Conservation (phyloP, 30 jellyfish, hydroid and myxozoan genomes). For the Aurelia sp. region DNA sequence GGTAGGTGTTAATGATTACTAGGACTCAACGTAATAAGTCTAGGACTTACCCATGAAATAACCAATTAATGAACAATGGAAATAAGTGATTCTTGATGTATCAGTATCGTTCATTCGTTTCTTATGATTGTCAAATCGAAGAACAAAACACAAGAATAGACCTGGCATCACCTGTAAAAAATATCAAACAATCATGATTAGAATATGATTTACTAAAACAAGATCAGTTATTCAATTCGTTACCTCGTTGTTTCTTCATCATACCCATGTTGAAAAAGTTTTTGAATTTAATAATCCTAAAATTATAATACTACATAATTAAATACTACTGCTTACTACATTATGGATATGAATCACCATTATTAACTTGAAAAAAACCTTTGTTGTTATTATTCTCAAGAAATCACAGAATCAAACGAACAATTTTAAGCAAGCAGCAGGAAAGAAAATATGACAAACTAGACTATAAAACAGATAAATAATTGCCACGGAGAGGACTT, state of each 20-base stretch:
- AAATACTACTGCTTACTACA: too few relatives aligned
- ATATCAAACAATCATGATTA: not conserved
- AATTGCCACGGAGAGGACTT: constrained; percentile 6
- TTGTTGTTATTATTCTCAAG: too few relatives aligned
- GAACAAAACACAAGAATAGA: constrained; percentile 80
- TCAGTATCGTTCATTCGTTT: constrained; percentile 53
- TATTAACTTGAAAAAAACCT: too few relatives aligned
- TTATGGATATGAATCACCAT: too few relatives aligned
- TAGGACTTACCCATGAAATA: constrained; percentile 71
- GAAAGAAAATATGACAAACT: too few relatives aligned
- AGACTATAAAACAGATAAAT: not conserved
- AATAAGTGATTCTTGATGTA: constrained; percentile 60
- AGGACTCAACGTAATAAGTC: constrained; percentile 6
- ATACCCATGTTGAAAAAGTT: too few relatives aligned
- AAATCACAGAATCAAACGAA: too few relatives aligned
- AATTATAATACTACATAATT: too few relatives aligned
- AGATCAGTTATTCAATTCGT: too few relatives aligned
- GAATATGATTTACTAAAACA: not conserved
- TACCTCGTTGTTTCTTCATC: too few relatives aligned
- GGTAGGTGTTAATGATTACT: not conserved
- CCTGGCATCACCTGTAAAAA: constrained; percentile 91
- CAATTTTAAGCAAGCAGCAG: too few relatives aligned
- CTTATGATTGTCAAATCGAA: constrained; percentile 85
- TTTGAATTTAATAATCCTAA: too few relatives aligned
- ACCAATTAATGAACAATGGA: constrained; percentile 81